Percentiles rank a stretch among this genome's conserved stretches.
Evolutionary conservation across 2,888 invertebrate species (phyloP).

Genomic region (Lampropteryx suffumata): DNA sequence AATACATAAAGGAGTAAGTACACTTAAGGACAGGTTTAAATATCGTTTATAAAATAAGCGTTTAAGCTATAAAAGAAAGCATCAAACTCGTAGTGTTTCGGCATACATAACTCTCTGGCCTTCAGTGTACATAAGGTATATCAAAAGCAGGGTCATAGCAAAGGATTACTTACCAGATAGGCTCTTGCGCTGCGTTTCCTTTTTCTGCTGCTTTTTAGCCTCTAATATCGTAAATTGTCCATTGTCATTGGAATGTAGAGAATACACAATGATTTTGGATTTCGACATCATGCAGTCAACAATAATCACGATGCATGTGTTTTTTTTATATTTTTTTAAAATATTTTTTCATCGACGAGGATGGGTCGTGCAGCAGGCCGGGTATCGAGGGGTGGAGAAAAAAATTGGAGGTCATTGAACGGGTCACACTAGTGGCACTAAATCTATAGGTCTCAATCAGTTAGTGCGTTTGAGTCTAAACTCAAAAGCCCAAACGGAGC

Average conservation of each 20-base stretch:
- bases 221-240: slow-evolving; percentile 84
- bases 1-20: slow-evolving; percentile 37
- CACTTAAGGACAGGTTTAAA: slow-evolving; percentile 58
- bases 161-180: slow-evolving; percentile 90
- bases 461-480: slow-evolving; percentile 49
- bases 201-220: slow-evolving; percentile 97
- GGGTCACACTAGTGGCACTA: slow-evolving; percentile 73
- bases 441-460: slow-evolving; percentile 55
- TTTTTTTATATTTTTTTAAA: slow-evolving; percentile 66
- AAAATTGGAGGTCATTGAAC: slow-evolving; percentile 82
- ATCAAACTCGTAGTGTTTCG: slow-evolving; percentile 29
- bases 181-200: slow-evolving; percentile 87
- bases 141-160: slow-evolving; percentile 55
- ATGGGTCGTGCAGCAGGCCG: slow-evolving; percentile 78
- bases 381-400: slow-evolving; percentile 70
- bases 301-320: slow-evolving; percentile 79
- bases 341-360: slow-evolving; percentile 77
- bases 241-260: slow-evolving; percentile 54
- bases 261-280: slow-evolving; percentile 71
- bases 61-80: slow-evolving; percentile 52
- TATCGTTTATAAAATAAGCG: slow-evolving; percentile 43
- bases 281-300: slow-evolving; percentile 79
- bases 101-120: slow-evolving; percentile 48
- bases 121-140: slow-evolving; percentile 60
- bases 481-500: slow-evolving; percentile 57